phyloP scores from a whole-genome alignment of 2,113 vertebrate species.

The Trichomycterus rosablanca region DNA sequence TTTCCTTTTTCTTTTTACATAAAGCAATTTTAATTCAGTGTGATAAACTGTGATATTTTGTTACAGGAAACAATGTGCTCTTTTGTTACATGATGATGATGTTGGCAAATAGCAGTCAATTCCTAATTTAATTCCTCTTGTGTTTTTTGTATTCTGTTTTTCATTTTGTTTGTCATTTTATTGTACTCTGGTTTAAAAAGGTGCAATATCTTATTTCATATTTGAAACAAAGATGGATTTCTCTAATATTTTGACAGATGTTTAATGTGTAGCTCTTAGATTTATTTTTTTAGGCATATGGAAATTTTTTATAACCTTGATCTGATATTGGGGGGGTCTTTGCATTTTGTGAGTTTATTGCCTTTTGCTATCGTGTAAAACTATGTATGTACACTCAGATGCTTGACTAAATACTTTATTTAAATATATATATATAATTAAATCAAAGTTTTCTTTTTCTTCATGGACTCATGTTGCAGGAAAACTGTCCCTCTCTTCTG shows the following conservation, averaged over 20 bases:
- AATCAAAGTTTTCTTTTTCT: constrained; percentile 53
- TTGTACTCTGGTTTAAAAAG: constrained; percentile 74
- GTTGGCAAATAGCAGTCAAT: constrained; percentile 60
- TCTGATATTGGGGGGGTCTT: constrained; percentile 52
- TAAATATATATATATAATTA: constrained; percentile 69
- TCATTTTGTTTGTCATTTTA: constrained; percentile 76
- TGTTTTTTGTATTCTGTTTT: constrained; percentile 72
- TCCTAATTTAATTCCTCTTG: constrained; percentile 75
- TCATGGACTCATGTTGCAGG: constrained; percentile 64
- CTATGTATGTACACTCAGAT: constrained; percentile 75
- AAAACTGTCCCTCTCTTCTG: constrained; percentile 70
- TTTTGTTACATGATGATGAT: constrained; percentile 70
- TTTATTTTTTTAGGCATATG: constrained; percentile 58
- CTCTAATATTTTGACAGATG: constrained; percentile 72
- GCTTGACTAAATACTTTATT: constrained; percentile 74
- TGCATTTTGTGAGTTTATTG: constrained; percentile 66
- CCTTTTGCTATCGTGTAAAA: constrained; percentile 78
- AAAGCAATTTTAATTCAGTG: constrained; percentile 67
- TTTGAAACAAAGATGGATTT: constrained; percentile 76
- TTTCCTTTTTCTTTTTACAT: constrained; percentile 61
- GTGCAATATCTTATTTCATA: constrained; percentile 81
- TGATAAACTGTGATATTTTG: constrained; percentile 74
- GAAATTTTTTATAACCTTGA: constrained; percentile 71
- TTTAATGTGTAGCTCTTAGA: constrained; percentile 74
- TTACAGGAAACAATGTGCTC: constrained; percentile 43